A percentile compares a stretch with the other conserved stretches of the same genome.
These are phyloP conservation scores for Aporophyla nigra DNA, from an alignment of 2,888 invertebrate genomes.

Conservation along the genomic window DNA sequence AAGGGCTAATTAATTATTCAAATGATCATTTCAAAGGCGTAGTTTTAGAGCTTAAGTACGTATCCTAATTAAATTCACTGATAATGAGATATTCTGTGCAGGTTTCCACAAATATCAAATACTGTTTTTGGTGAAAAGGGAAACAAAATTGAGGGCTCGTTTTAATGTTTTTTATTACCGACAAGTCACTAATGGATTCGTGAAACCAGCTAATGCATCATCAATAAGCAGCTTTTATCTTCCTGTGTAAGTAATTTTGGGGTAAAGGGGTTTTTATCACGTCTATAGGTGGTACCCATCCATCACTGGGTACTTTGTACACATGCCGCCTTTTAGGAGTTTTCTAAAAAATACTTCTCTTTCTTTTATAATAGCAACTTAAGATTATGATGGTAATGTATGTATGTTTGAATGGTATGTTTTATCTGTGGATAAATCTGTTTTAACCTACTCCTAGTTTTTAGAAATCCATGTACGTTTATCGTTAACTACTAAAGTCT, in stretches of 20 bases:
- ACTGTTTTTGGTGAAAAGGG: neutral
- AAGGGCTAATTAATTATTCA: constrained; percentile 10
- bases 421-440: neutral
- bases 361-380: neutral
- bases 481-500: neutral
- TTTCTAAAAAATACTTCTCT: neutral
- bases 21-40: constrained; percentile 15
- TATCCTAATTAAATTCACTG: constrained; percentile 5
- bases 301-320: neutral
- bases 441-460: neutral
- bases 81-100: neutral
- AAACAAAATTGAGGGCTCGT: neutral
- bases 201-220: neutral
- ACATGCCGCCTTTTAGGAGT: neutral
- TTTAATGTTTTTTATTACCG: neutral
- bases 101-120: neutral
- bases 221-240: constrained; percentile 1
- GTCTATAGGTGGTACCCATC: neutral
- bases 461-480: neutral
- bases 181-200: neutral
- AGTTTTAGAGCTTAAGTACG: neutral
- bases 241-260: neutral
- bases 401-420: neutral
- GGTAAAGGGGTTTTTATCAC: constrained; percentile 4
- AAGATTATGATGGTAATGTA: neutral